These are phyloP conservation scores for Acanthoscelides obtectus DNA, from an alignment of 2,888 invertebrate species.

Conservation along the genomic window DNA sequence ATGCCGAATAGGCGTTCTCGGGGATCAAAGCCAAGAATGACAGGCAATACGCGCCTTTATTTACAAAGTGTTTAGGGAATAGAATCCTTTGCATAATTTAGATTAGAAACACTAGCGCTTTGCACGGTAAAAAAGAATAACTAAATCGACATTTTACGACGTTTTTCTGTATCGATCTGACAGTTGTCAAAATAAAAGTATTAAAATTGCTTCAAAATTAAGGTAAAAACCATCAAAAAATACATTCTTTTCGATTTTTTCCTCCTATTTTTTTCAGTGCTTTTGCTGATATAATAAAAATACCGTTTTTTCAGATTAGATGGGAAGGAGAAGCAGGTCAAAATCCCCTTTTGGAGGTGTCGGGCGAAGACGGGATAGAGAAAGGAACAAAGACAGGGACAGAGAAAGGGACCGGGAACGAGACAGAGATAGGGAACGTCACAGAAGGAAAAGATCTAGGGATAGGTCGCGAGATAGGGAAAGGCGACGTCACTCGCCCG, in stretches of 20 bases:
- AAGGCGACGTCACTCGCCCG: constrained; percentile 47
- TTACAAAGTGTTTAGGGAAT: constrained; percentile 12
- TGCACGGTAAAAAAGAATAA: constrained; percentile 40
- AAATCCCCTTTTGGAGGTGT: constrained; percentile 49
- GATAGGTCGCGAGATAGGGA: constrained; percentile 44
- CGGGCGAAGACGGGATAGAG: constrained; percentile 49
- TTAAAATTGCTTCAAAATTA: constrained; percentile 23
- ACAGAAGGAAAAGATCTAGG: constrained; percentile 45
- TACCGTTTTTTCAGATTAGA: constrained; percentile 30
- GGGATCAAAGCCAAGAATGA: neutral
- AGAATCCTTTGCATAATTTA: constrained; percentile 3
- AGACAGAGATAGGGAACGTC: constrained; percentile 47
- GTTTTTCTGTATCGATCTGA: constrained; percentile 37
- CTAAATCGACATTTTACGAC: constrained; percentile 39
- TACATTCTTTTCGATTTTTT: constrained; percentile 12
- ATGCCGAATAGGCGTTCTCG: neutral
- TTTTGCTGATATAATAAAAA: constrained; percentile 6
- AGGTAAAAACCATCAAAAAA: constrained; percentile 28
- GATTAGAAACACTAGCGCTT: constrained; percentile 32
- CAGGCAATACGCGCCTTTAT: constrained; percentile 21
- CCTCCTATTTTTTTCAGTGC: constrained; percentile 16
- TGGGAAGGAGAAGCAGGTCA: constrained; percentile 53
- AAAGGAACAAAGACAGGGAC: constrained; percentile 50
- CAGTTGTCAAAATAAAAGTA: constrained; percentile 31
- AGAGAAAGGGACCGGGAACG: constrained; percentile 49